These are phyloP conservation scores for Tringa solitaria DNA, from an alignment of 2,113 vertebrate species.

Conservation along the genomic window DNA sequence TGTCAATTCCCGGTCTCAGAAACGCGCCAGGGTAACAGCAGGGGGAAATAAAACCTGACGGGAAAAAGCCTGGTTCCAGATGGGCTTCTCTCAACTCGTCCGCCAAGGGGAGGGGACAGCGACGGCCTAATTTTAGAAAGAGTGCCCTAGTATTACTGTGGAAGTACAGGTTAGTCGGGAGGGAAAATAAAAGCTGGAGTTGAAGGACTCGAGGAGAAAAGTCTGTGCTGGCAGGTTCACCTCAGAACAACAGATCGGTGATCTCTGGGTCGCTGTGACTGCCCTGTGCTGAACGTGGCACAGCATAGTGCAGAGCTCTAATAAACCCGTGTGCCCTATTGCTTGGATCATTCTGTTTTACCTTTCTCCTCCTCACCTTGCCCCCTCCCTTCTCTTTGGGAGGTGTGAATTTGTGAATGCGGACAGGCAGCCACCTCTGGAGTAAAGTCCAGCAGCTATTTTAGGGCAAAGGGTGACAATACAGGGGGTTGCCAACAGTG, in stretches of 20 bases:
- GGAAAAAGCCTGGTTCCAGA: not conserved
- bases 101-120: not conserved
- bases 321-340: not conserved
- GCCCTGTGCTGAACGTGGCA: rapidly evolving
- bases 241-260: not conserved
- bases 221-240: not conserved
- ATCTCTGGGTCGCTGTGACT: not conserved
- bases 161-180: not conserved
- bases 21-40: not conserved
- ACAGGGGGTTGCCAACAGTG: rapidly evolving
- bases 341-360: not conserved
- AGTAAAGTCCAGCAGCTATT: not conserved
- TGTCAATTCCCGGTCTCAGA: not conserved
- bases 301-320: rapidly evolving
- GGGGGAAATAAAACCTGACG: not conserved
- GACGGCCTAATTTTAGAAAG: not conserved
- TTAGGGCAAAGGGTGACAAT: not conserved
- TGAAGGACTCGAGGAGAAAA: not conserved
- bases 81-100: not conserved
- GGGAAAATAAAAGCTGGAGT: not conserved
- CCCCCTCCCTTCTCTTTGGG: not conserved
- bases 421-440: not conserved
- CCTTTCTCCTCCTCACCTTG: not conserved
- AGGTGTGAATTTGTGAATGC: not conserved
- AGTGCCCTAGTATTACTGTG: not conserved